A percentile compares a stretch with the other conserved stretches of the same genome.
Conservation (phyloP, 1,140 invertebrate genomes). For the Amphibalanus amphitrite region DNA sequence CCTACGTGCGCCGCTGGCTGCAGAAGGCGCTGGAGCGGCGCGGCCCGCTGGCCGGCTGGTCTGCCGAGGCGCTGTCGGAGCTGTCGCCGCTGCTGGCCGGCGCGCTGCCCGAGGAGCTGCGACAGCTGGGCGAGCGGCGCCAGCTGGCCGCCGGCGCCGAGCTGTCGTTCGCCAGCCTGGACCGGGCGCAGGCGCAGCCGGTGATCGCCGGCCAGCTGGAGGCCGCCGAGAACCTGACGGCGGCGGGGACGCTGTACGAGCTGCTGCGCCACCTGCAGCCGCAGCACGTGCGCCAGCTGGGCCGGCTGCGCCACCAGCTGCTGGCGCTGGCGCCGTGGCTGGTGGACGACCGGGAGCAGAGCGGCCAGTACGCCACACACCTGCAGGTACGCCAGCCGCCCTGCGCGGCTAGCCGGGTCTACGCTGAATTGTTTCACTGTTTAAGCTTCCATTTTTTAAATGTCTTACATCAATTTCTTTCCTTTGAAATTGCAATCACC, state of each 20-base stretch:
- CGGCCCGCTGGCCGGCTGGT: background rate
- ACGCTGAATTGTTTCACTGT: too few relatives aligned
- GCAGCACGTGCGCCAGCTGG: background rate
- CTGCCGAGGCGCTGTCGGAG: background rate
- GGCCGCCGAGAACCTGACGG: background rate
- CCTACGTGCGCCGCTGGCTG: background rate
- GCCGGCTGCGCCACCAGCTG: background rate
- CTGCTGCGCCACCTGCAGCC: background rate
- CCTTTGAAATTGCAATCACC: too few relatives aligned
- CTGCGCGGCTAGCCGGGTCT: background rate
- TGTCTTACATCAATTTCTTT: too few relatives aligned
- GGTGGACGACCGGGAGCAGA: background rate
- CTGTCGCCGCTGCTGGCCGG: background rate
- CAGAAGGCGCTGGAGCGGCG: background rate
- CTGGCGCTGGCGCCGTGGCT: background rate
- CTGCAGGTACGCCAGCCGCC: background rate
- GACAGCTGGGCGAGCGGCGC: background rate
- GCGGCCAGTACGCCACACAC: background rate
- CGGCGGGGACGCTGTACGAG: background rate
- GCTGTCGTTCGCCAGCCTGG: background rate
- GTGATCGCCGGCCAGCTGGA: background rate
- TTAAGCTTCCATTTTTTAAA: too few relatives aligned
- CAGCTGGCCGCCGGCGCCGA: background rate
- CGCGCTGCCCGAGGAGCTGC: background rate
- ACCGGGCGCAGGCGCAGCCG: conserved; percentile 2